Base-by-base conservation (phyloP, 2,113 vertebrate genomes). In the Brachyistius frenatus region DNA sequence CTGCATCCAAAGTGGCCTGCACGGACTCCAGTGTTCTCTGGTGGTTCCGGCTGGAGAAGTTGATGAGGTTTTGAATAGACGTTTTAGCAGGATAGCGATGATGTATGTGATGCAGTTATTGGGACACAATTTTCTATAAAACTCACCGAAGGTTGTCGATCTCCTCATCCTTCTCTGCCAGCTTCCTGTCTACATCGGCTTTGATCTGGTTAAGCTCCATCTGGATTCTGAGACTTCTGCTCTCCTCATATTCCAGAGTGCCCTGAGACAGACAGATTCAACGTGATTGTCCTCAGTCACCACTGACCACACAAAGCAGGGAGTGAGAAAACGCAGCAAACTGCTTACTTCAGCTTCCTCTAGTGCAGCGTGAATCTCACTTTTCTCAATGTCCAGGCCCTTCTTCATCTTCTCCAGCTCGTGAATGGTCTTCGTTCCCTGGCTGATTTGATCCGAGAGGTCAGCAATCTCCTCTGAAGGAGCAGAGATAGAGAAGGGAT, bases 371-470 rank as follows among this genome's bases (percentile, higher is more conserved):
- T 99, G 97, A 71, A 98, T 96, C 65, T 99, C 97, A 0, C 73
- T 95, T 90, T 97, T 99, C 93, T 99, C 98, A 0, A 91, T 75
- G 77, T 99, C 97, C 85, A 98, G 91, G 0, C 88, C 52, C 83
- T 99, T 99, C 94, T 98, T 99, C 55, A 96, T 89, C 87, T 99
- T 99, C 91, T 99, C 98, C 83, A 99, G 93, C 76, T 99, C 97
- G 9, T 97, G 96, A 61, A 99, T 96, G 66, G 93, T 97, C 93
- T 98, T 99, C 4, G 94, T 90, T 0, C 94, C 95, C 91, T 97
- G 90, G 76, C 96, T 93, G 83, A 98, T 95, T 91, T 98, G 97
- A 91, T 99, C 97, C 0, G 95, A 94, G 80, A 99, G 93, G 78
- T 99, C 98, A 23, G 94, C 87, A 13, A 98, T 98, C 81, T 99